Conservation (phyloP, 53 echinoderm and acorn worm species). For the Paelopatides confundens region DNA sequence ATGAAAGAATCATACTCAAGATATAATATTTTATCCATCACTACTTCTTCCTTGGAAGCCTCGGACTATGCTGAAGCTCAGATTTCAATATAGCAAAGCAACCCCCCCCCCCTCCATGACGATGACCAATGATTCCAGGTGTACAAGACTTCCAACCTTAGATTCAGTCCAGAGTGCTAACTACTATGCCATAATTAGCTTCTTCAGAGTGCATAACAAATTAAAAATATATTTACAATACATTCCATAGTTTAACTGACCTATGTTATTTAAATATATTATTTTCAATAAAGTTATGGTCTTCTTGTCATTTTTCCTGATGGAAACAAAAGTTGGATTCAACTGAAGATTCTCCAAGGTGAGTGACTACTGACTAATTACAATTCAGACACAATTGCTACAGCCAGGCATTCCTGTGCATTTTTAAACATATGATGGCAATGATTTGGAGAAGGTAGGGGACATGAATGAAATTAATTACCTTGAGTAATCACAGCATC, state of each 20-base stretch:
- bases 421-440: conserved; percentile 7
- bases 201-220: conserved; percentile 1
- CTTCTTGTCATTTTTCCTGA: conserved; percentile 25
- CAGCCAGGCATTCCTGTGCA: background rate
- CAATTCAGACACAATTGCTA: conserved; percentile 18
- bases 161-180: conserved; percentile 1
- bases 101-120: background rate
- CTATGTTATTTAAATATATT: background rate
- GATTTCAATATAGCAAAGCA: background rate
- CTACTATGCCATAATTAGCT: too few relatives aligned
- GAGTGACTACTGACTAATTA: conserved; percentile 17
- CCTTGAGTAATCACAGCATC: conserved; percentile 18
- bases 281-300: conserved; percentile 23
- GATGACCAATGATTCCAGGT: background rate
- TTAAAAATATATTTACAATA: background rate
- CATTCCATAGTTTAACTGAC: too few relatives aligned
- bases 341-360: conserved; percentile 24
- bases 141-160: background rate
- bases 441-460: background rate
- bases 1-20: conserved; percentile 11
- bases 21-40: background rate
- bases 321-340: conserved; percentile 20
- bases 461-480: conserved; percentile 7
- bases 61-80: background rate
- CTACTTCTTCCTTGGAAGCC: background rate